phyloP scores from a whole-genome alignment of 1,140 invertebrate genomes.

The Eurosta solidaginis region DNA sequence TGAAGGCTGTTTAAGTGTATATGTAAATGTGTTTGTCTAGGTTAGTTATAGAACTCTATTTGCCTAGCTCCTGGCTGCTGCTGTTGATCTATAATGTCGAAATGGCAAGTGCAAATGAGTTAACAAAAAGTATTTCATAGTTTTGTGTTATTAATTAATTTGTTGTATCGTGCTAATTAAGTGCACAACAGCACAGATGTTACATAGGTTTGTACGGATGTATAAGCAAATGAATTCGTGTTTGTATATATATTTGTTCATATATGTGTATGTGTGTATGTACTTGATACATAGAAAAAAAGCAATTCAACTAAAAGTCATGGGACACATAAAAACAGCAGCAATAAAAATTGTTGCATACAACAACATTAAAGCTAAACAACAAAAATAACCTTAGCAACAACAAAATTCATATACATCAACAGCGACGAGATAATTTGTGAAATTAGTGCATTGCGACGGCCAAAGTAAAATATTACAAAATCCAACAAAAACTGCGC shows the following conservation, averaged over 20 bases:
- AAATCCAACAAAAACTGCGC: too few relatives aligned
- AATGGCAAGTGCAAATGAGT: slow-evolving; percentile 25
- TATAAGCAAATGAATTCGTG: too few relatives aligned
- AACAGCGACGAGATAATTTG: slow-evolving; percentile 16
- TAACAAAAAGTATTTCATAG: slow-evolving; percentile 28
- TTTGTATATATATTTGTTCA: not conserved
- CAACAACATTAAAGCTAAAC: too few relatives aligned
- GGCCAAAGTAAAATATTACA: not conserved
- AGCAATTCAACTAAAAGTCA: not conserved
- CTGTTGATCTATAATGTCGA: not conserved
- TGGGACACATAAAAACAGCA: not conserved
- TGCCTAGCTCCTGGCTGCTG: not conserved
- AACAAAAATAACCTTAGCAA: too few relatives aligned
- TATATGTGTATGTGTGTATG: not conserved
- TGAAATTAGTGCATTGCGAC: slow-evolving; percentile 19
- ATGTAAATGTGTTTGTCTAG: not conserved
- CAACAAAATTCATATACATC: not conserved
- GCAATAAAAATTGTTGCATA: too few relatives aligned
- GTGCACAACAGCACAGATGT: not conserved
- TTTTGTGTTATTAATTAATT: slow-evolving; percentile 28
- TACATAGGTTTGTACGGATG: not conserved
- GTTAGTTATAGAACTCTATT: not conserved
- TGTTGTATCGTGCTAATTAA: slow-evolving; percentile 17
- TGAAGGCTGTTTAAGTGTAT: not conserved
- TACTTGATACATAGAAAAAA: not conserved